Evolutionary conservation across 2,113 vertebrate species (phyloP), one percentile per base, ranked within the genome.

Genomic region (Carassius auratus): DNA sequence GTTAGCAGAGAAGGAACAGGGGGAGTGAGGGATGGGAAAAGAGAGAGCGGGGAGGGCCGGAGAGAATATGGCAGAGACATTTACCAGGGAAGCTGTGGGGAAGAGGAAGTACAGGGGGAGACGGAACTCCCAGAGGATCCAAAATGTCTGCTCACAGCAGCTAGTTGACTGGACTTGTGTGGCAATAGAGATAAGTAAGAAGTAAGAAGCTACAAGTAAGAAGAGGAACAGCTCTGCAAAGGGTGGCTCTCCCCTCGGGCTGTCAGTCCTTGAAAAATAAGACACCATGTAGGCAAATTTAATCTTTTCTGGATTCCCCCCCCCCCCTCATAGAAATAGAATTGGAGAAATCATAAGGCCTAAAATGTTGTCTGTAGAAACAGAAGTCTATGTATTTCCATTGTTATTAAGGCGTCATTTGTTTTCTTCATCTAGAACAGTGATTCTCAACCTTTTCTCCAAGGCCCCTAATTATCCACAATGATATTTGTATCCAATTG

Each of bases 1-100:
- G 90, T 94, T 93, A 94, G 93, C 89, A 87, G 86, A 86, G 86
- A 89, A 86, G 62, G 68, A 33, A 75, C 12, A 13, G 76, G 52
- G 75, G 57, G 61, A 48, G 19, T 30, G 33, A 76, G 12, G 62
- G 8, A 33, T 21, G 42, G 69, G 9, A 30, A 45, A 26, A 21
- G 15, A 55, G 15, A 66, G 13, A 9, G 21, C 2, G 21, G 5
- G 17, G 75, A 17, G 21, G 8, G 59, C n/a, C 55, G 6, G 17
- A 50, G 59, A 61, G 59, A 50, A 23, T 55, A 5, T 10, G 23
- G 36, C 9, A 62, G 77, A 62, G 64, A 61, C 50, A 74, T 76
- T 73, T 84, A 84, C 84, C 85, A 89, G 78, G 55, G 84, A 83
- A 88, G 59, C 79, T 88, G 89, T 89, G 26, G 23, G 81, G 86